A percentile compares a stretch with the other conserved stretches of the same genome.
These are phyloP conservation scores for Drosophila saltans DNA, from an alignment of 1,140 invertebrate species.

Conservation along the genomic window DNA sequence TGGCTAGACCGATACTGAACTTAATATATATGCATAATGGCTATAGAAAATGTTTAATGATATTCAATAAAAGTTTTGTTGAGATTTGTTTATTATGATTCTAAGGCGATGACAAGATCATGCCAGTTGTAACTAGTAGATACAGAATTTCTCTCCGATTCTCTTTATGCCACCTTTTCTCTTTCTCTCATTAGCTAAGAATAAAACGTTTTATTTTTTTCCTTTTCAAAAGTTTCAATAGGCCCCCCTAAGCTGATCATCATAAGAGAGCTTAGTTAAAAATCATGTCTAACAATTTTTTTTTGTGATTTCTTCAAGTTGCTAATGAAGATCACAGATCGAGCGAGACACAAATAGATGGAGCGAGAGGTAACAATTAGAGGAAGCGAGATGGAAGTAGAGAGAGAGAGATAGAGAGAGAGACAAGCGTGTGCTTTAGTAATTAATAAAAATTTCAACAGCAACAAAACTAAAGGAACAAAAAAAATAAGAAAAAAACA, in stretches of 20 bases:
- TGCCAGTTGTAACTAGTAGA: not conserved
- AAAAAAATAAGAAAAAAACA: constrained; percentile 3
- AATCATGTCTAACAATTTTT: constrained; percentile 21
- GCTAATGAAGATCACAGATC: constrained; percentile 49
- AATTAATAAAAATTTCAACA: constrained; percentile 60
- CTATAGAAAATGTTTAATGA: constrained; percentile 10
- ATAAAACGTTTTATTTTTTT: no score
- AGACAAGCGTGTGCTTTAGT: constrained; percentile 43
- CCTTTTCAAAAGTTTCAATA: not conserved
- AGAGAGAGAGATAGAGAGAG: constrained; percentile 32
- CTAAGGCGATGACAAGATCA: not conserved
- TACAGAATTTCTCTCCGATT: not conserved
- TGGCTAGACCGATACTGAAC: not conserved
- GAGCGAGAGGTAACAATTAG: not conserved
- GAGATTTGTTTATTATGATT: not conserved
- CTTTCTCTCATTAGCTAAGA: not conserved
- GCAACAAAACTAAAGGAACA: not conserved
- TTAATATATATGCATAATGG: not conserved
- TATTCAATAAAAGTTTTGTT: not conserved
- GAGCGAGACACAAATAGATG: not conserved
- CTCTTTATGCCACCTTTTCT: not conserved
- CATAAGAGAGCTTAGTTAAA: constrained; percentile 1
- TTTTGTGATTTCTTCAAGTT: constrained; percentile 33
- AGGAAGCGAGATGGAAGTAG: constrained; percentile 20
- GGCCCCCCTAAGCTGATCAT: constrained; percentile 7